A percentile compares a stretch with the other conserved stretches of the same genome.
Conservation (phyloP, 2,113 vertebrate species). For the Esox niger region DNA sequence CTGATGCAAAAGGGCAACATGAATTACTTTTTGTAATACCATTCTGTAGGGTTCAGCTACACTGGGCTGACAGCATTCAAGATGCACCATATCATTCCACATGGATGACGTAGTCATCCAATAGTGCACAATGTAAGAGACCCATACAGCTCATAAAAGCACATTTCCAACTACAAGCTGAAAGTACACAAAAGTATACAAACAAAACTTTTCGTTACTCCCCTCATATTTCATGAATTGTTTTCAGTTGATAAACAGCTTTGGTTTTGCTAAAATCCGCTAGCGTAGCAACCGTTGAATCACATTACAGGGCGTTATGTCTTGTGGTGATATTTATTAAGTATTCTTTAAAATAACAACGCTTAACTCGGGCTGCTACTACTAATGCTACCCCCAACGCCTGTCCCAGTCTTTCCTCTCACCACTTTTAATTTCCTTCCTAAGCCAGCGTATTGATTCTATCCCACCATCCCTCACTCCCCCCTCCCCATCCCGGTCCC, state of each 20-base stretch:
- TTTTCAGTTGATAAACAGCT: constrained; percentile 15
- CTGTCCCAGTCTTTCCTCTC: constrained; percentile 31
- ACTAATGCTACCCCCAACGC: constrained; percentile 51
- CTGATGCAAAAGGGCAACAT: not conserved
- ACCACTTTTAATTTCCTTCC: constrained; percentile 44
- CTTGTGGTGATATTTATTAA: not conserved
- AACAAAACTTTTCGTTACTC: constrained; percentile 13
- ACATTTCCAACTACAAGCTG: too few relatives aligned
- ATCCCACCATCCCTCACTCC: not conserved
- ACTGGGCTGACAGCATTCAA: too few relatives aligned
- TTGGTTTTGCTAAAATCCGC: constrained; percentile 28
- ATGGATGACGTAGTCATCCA: not conserved
- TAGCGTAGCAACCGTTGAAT: constrained; percentile 35
- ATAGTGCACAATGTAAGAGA: not conserved
- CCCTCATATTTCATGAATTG: constrained; percentile 39
- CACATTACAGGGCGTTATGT: constrained; percentile 36
- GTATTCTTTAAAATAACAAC: constrained; percentile 59
- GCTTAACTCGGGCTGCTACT: constrained; percentile 64
- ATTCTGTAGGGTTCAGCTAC: too few relatives aligned
- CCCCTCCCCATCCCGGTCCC: not conserved
- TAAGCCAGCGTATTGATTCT: constrained; percentile 40
- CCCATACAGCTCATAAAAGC: not conserved
- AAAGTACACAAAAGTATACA: not conserved
- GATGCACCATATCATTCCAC: too few relatives aligned
- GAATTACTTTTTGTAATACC: too few relatives aligned